These are phyloP conservation scores for Tanypteryx hageni DNA, from an alignment of 2,888 invertebrate genomes.

Conservation along the genomic window DNA sequence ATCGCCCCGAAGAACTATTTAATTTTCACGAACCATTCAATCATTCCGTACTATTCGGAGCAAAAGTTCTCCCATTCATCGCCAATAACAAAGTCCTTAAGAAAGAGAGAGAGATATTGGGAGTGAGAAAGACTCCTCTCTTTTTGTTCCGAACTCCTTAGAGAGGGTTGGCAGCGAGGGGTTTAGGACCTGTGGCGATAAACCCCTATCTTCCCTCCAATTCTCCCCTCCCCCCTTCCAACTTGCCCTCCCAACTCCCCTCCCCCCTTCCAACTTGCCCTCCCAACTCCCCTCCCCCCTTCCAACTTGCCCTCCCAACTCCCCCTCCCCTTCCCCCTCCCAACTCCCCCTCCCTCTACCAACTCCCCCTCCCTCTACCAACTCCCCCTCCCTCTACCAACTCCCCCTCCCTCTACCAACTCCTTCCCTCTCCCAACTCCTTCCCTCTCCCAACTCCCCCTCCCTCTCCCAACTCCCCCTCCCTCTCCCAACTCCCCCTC, in stretches of 20 bases:
- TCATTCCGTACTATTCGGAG: background rate
- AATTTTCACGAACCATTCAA: background rate
- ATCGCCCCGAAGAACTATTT: constrained; percentile 5
- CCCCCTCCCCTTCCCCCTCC: background rate
- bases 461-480: background rate
- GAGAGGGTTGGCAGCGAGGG: background rate
- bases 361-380: background rate
- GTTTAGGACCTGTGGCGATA: background rate
- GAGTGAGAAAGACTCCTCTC: background rate
- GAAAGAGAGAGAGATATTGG: background rate
- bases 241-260: background rate
- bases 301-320: no score
- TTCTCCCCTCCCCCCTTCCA: background rate
- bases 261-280: no score
- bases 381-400: background rate
- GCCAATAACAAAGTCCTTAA: constrained; percentile 19
- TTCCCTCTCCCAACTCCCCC: background rate
- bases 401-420: background rate
- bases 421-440: background rate
- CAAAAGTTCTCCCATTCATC: constrained; percentile 19
- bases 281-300: no score
- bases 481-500: no score
- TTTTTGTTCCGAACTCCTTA: constrained; percentile 8
- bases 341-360: no score
- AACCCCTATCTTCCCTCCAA: background rate